Evolutionary conservation across 2,797 vertebrate genomes (phyloP), one percentile per base, ranked within the genome.

Genomic region (Peromyscus melanophrys): DNA sequence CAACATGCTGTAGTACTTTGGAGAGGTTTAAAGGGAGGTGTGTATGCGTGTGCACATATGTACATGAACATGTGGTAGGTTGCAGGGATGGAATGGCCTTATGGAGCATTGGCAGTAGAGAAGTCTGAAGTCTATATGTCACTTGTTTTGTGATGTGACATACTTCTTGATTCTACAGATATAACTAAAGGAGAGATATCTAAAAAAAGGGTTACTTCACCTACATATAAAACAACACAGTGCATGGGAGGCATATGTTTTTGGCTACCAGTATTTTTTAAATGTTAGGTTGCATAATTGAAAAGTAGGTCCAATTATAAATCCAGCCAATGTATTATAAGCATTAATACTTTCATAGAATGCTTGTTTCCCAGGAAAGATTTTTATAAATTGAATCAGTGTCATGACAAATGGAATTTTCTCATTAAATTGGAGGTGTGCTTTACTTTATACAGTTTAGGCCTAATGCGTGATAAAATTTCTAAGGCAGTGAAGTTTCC

Each of bases 391-490:
- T 76, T 71, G 55, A 92, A 87, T 78, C 93, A 27, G 1, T 43
- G 59, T 96, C 40, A 69, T 34, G 63, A 43, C 6, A 94, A 85
- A 93, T 90, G 23, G n/a, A 94, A 92, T 93, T 95, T 96, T 95
- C 67, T 92, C 55, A 69, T 76, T 94, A 84, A 85, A 86, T 89
- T 92, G 43, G 40, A 93, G 90, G 80, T 57, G 23, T 49, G 67
- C 77, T 95, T 95, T 61, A 52, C n/a, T 34, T 16, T 52, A 65
- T 29, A 93, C 17, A 31, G 78, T 95, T 97, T 94, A 93, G 40
- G 46, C 13, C 27, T 31, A 67, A 73, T 78, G 55, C 29, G 29
- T 94, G 87, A 90, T 89, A 83, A 93, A 94, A 93, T 85, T 88
- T 77, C n/a, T 82, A 94, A 93, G 37, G 81, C 34, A 86, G 27